These are phyloP conservation scores for Synaphobranchus kaupii DNA, from an alignment of 2,797 vertebrate genomes.

Conservation along the genomic window DNA sequence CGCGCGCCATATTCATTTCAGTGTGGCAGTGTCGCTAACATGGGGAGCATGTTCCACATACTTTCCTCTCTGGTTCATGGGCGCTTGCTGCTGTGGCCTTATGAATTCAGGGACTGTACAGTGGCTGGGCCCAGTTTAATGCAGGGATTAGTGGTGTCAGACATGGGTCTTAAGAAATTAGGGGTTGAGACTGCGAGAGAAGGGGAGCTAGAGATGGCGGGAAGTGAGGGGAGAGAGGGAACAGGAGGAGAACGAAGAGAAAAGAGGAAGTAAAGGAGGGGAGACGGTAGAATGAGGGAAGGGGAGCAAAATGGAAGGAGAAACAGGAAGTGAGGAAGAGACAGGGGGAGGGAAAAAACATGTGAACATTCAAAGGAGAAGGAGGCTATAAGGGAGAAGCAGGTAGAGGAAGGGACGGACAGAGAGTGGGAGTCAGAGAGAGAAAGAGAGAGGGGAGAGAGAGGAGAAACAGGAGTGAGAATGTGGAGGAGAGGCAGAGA, in stretches of 20 bases:
- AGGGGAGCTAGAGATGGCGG: background rate
- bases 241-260: background rate
- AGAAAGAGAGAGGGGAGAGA: background rate
- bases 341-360: background rate
- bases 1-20: background rate
- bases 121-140: background rate
- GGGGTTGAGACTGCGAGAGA: background rate
- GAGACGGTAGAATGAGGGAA: background rate
- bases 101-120: background rate
- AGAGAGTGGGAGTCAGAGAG: background rate
- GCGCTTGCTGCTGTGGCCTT: background rate
- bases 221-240: background rate
- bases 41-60: background rate
- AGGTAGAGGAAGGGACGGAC: background rate
- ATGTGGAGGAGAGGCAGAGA: background rate
- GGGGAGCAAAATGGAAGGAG: background rate
- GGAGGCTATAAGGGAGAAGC: background rate
- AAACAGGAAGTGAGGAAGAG: background rate
- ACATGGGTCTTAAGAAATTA: conserved; percentile 12
- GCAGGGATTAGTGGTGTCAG: conserved; percentile 1
- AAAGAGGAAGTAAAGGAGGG: background rate
- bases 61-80: background rate
- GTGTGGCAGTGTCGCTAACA: background rate
- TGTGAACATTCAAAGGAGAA: no score
- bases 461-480: background rate